Base-by-base conservation (phyloP, 1,140 invertebrate species). In the Habropoda laboriosa region DNA sequence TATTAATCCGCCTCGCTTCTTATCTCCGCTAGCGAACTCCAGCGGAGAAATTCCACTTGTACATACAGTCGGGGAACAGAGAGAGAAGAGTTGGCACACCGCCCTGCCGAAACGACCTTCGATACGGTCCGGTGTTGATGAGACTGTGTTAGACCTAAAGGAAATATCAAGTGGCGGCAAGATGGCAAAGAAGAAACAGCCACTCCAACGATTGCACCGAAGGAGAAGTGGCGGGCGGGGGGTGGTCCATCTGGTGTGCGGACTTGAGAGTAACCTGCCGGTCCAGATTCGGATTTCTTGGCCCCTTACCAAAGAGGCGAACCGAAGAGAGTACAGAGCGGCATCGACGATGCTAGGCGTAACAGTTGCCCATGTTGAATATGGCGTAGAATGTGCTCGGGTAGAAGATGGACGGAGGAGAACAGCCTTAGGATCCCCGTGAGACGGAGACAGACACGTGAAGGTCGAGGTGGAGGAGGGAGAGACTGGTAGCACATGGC, bases 241-340 rank as follows among this genome's bases (percentile, higher is more conserved):
- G 74, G 82, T 72, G 76, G 85, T 90, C 88, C 90, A 91, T 92
- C 90, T 90, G 90, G 88, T 88, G 88, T 88, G 86, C 87, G 82
- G 88, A 87, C 83, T 87, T 85, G 86, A 87, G 86, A 88, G 83
- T 86, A 88, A 86, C 83, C 82, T 83, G 84, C 83, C 81, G 87
- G 85, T n/a, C 80, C 87, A 89, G 89, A 90, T 92, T 90, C 90
- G 87, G 87, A 82, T 92, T 92, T 92, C 88, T 92, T 92, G 91
- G 91, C 92, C 90, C 75, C 75, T 81, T 91, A 92, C 91, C 90
- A 92, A 92, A 85, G 87, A 85, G 82, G 85, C 85, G 73, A 86
- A 78, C 63, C 80, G 72, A 55, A 70, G 84, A 86, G 84, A 75
- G 73, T n/a, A n/a, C n/a, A n/a, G n/a, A n/a, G 45, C 55, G 66